These are phyloP conservation scores for Acomys russatus DNA, from an alignment of 2,797 vertebrate genomes.

Conservation along the genomic window DNA sequence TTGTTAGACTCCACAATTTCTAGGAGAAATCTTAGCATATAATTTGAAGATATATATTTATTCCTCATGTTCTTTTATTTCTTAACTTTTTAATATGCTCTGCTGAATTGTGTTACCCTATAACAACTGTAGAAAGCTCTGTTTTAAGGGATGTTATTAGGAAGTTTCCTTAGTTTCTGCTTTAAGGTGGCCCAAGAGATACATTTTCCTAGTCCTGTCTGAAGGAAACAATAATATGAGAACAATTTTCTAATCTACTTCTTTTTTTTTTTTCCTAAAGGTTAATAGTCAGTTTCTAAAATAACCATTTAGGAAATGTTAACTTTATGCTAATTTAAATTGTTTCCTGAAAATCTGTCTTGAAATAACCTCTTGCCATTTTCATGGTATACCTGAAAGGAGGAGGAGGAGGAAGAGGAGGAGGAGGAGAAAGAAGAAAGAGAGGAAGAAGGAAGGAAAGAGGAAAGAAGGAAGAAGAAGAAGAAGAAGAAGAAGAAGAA, in stretches of 20 bases:
- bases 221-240: slow-evolving; percentile 41
- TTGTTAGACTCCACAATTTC: not conserved
- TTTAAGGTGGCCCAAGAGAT: slow-evolving; percentile 55
- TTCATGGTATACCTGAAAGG: slow-evolving; percentile 45
- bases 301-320: slow-evolving; percentile 69
- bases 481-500: no score
- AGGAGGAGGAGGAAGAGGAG: not conserved
- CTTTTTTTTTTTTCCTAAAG: slow-evolving; percentile 70
- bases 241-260: slow-evolving; percentile 50
- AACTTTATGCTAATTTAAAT: slow-evolving; percentile 71
- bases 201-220: slow-evolving; percentile 48
- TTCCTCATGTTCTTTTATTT: slow-evolving; percentile 51
- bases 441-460: no score
- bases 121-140: not conserved
- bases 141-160: not conserved
- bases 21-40: slow-evolving; percentile 39
- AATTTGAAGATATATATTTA: not conserved
- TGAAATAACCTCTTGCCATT: slow-evolving; percentile 74
- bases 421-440: no score
- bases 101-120: not conserved
- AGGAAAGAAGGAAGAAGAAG: no score
- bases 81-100: slow-evolving; percentile 25
- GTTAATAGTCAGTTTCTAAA: slow-evolving; percentile 76
- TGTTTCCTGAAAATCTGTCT: slow-evolving; percentile 70
- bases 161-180: slow-evolving; percentile 24